phyloP scores from a whole-genome alignment of 2,888 invertebrate genomes.

The Tryphoninae sp. region DNA sequence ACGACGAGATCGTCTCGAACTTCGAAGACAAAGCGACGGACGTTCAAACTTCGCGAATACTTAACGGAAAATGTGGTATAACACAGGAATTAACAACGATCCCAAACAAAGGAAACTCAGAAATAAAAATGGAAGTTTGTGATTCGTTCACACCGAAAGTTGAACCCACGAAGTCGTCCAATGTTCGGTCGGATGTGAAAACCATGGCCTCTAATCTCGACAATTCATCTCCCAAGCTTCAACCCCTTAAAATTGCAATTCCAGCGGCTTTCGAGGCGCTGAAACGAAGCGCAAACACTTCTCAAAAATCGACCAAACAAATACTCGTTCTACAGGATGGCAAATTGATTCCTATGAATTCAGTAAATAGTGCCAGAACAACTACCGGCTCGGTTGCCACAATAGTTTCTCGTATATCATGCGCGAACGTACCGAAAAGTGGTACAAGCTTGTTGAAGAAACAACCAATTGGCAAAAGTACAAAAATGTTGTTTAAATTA shows the following conservation, averaged over 20 bases:
- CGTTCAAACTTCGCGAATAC: not conserved
- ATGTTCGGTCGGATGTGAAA: slow-evolving; percentile 35
- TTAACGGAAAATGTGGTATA: slow-evolving; percentile 30
- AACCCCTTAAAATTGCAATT: slow-evolving; percentile 74
- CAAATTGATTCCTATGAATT: slow-evolving; percentile 70
- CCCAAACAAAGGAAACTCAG: slow-evolving; percentile 17
- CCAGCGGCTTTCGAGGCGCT: slow-evolving; percentile 69
- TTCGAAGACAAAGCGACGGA: not conserved
- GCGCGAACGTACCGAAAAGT: slow-evolving; percentile 21
- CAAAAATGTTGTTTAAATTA: slow-evolving; percentile 63
- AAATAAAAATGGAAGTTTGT: not conserved
- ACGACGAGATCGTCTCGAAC: slow-evolving; percentile 34
- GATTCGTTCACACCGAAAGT: slow-evolving; percentile 6
- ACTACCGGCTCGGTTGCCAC: slow-evolving; percentile 29
- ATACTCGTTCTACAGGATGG: slow-evolving; percentile 73
- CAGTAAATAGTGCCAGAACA: slow-evolving; percentile 36
- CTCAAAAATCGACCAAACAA: slow-evolving; percentile 66
- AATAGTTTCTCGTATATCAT: not conserved
- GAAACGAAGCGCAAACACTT: slow-evolving; percentile 19
- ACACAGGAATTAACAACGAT: slow-evolving; percentile 7
- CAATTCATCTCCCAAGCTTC: slow-evolving; percentile 64
- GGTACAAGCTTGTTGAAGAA: slow-evolving; percentile 72
- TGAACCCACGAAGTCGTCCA: slow-evolving; percentile 25
- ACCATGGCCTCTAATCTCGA: slow-evolving; percentile 53
- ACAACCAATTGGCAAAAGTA: slow-evolving; percentile 42